Evolutionary conservation across 2,888 invertebrate species (phyloP), one percentile per base, ranked within the genome.

Genomic region (Sminthurides aquaticus): DNA sequence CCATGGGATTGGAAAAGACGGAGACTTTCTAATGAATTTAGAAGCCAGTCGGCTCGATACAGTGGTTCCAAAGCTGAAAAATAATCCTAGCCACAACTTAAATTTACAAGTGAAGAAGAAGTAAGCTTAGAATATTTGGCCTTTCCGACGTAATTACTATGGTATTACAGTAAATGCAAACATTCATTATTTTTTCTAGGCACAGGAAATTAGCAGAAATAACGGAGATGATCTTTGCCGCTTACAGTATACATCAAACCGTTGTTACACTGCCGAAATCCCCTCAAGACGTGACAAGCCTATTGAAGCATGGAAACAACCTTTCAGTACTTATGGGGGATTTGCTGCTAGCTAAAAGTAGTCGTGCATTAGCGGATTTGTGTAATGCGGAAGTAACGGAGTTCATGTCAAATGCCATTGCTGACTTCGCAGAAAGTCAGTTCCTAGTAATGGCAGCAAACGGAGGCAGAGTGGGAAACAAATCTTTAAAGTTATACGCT

Each of bases 401-500:
- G 62, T 28, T 69, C n/a, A 72, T 72, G 72, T 69, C 69, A 49
- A 67, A 71, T 57, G 61, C 70, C 15, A 72, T 72, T 43, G 62
- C 66, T 15, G 69, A 72, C 60, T 71, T 71, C 63, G 65, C 70
- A 34, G 69, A 72, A 66, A 72, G 72, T 72, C 67, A 71, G 65
- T 65, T 69, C 28, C n/a, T 71, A 3, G 11, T n/a, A 3, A 8
- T 64, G n/a, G 54, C 29, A 54, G 2, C n/a, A 18, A 20, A 22
- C 20, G 20, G 20, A 5, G 22, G 5, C 5, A 5, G 5, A 18
- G 11, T 18, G 20, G 22, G 22, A 8, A 8, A 52, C 20, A 20
- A 5, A 15, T 52, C 52, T 20, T 52, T 20, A 18, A 52, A 5
- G 20, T 5, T 5, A 18, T 15, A 8, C 5, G 22, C 20, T 20